Percentiles rank a stretch among this genome's conserved stretches.
phyloP scores from a whole-genome alignment of 2,797 vertebrate genomes.

The Oryzias sinensis region DNA sequence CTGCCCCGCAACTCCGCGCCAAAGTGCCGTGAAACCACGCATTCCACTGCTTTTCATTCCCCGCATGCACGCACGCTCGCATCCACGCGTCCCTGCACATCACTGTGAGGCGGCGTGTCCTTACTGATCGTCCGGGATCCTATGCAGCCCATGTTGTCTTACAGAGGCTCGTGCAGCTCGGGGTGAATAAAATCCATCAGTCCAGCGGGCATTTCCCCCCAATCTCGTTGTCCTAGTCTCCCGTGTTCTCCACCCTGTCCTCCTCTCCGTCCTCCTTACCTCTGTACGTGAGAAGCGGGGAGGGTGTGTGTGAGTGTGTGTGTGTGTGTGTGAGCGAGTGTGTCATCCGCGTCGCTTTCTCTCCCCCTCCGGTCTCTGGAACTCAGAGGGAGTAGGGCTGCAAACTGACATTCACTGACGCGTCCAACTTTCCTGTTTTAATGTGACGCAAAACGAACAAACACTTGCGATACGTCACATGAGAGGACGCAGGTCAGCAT shows the following conservation, averaged over 20 bases:
- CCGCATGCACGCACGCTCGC: background rate
- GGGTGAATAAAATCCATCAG: slow-evolving; percentile 66
- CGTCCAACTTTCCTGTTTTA: too few relatives aligned
- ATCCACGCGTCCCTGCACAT: slow-evolving; percentile 42
- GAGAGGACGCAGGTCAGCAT: too few relatives aligned
- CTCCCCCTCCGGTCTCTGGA: slow-evolving; percentile 10
- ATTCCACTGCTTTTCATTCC: slow-evolving; percentile 1
- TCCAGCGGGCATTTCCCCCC: slow-evolving; percentile 67
- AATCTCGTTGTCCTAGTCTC: slow-evolving; percentile 21
- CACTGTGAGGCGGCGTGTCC: slow-evolving; percentile 29
- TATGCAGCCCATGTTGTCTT: slow-evolving; percentile 82
- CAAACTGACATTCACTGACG: too few relatives aligned
- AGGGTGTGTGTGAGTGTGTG: slow-evolving; percentile 44
- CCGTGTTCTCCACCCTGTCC: slow-evolving; percentile 16
- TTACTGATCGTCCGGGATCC: slow-evolving; percentile 82
- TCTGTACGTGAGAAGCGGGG: slow-evolving; percentile 38
- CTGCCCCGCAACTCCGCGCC: too few relatives aligned
- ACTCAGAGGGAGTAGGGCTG: background rate
- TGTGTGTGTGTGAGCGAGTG: slow-evolving; percentile 24
- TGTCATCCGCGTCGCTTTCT: slow-evolving; percentile 39
- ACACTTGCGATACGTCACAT: too few relatives aligned
- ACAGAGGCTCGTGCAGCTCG: slow-evolving; percentile 66
- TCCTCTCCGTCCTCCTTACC: slow-evolving; percentile 42
- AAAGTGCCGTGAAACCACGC: background rate
- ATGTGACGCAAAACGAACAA: too few relatives aligned